Percentiles rank a stretch among this genome's conserved stretches.
Conservation (phyloP, 2,888 invertebrate species). For the Metacarcinus magister region DNA sequence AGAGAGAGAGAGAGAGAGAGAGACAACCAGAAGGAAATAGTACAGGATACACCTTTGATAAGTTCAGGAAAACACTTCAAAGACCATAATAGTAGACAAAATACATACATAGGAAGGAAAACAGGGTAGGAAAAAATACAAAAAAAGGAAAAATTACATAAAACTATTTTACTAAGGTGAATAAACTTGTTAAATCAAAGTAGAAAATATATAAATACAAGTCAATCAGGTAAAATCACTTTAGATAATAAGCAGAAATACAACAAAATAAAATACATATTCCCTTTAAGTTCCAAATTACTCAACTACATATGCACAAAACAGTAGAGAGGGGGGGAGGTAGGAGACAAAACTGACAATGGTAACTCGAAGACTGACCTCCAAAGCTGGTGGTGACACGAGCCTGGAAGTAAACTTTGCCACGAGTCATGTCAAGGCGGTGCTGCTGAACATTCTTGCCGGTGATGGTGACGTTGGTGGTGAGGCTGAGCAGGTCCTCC, state of each 20-base stretch:
- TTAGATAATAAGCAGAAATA: background rate
- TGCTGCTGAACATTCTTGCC: conserved; percentile 28
- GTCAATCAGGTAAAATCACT: background rate
- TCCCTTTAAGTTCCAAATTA: background rate
- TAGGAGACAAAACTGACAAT: background rate
- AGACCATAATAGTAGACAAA: background rate
- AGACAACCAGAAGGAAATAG: background rate
- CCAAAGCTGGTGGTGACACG: conserved; percentile 57
- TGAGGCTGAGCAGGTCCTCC: conserved; percentile 88
- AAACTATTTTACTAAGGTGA: background rate
- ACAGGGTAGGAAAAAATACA: background rate
- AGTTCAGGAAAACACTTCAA: background rate
- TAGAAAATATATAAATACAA: background rate
- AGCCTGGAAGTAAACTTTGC: conserved; percentile 80
- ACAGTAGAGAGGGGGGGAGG: background rate
- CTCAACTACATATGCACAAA: background rate
- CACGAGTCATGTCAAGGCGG: conserved; percentile 78
- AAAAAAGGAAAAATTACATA: no score
- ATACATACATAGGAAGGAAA: background rate
- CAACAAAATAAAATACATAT: background rate
- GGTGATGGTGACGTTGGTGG: conserved; percentile 71
- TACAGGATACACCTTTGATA: background rate
- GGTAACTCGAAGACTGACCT: conserved; percentile 69
- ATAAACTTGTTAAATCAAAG: background rate
- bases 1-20: no score